Percentiles rank a stretch among this genome's conserved stretches.
Evolutionary conservation across 2,888 invertebrate species (phyloP).

Genomic region (Metacarcinus magister): DNA sequence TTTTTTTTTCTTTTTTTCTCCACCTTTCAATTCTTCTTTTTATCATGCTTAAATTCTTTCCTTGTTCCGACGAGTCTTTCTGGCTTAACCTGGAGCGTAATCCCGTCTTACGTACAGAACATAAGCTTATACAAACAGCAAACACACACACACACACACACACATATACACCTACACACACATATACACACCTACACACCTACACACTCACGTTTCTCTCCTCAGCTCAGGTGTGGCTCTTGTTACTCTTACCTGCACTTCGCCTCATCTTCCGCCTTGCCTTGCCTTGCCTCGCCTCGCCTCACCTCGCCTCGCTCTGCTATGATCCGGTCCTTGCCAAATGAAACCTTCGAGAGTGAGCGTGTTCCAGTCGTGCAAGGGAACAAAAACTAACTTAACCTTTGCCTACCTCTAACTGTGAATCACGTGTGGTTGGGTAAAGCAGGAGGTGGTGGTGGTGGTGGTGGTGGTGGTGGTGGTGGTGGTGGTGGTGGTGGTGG

Average conservation of each 20-base stretch:
- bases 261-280: background rate
- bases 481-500: no score
- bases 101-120: background rate
- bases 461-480: no score
- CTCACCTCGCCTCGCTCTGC: background rate
- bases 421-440: background rate
- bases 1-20: background rate
- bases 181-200: background rate
- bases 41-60: background rate
- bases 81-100: background rate
- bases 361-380: background rate
- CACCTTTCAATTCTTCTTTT: background rate
- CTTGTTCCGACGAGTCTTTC: background rate
- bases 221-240: background rate
- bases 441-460: background rate
- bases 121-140: background rate
- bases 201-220: background rate
- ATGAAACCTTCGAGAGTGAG: slow-evolving; percentile 27
- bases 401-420: background rate
- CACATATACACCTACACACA: slow-evolving; percentile 11
- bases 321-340: background rate
- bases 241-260: background rate
- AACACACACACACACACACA: slow-evolving; percentile 14
- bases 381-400: slow-evolving; percentile 40
- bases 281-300: no score